Evolutionary conservation across 2,113 vertebrate species (phyloP), one percentile per base, ranked within the genome.

Genomic region (Pitta sordida): DNA sequence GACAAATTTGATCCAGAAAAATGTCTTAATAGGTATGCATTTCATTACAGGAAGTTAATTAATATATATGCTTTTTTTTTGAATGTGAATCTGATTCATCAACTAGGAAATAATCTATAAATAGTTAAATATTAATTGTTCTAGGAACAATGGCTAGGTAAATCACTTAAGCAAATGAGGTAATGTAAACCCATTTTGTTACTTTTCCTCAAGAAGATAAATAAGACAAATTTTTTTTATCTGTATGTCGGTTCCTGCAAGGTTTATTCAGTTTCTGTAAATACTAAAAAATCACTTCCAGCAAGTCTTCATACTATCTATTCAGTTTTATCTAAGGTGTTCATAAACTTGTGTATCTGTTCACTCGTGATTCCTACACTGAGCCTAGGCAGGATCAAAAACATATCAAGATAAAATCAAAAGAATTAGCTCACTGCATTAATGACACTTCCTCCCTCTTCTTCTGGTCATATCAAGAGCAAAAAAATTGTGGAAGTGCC

Each of bases 11-110:
- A 49, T 39, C 5, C 14, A 30, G 24, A 20, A 77, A 79, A 74
- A 70, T 22, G 18, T 43, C 34, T 64, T n/a, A 17, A 4, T 3
- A 51, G 6, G 1, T 26, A 34, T 62, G 13, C 1, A 0, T 34
- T 73, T 60, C 27, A 16, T 51, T 48, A 41, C 5, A 16, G 22
- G 64, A 55, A 30, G 8, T 18, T 53, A 53, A 59, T 30, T 11
- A 18, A 51, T 53, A n/a, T 29, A 30, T 17, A 59, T 23, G 34
- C 30, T 10, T 4, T 68, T 4, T 49, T 3, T 52, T 41, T 68
- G 2, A 56, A 53, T 3, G 17, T 1, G 0, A 58, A 32, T 39
- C 23, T 71, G 10, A 48, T 65, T 15, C 9, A 67, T 43, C 68
- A 76, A 41, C 11, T 36, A 49, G 19, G 29, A 17, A 55, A 34